Conservation (phyloP, 2,888 invertebrate genomes). For the Eueremaeus valkanovi region DNA sequence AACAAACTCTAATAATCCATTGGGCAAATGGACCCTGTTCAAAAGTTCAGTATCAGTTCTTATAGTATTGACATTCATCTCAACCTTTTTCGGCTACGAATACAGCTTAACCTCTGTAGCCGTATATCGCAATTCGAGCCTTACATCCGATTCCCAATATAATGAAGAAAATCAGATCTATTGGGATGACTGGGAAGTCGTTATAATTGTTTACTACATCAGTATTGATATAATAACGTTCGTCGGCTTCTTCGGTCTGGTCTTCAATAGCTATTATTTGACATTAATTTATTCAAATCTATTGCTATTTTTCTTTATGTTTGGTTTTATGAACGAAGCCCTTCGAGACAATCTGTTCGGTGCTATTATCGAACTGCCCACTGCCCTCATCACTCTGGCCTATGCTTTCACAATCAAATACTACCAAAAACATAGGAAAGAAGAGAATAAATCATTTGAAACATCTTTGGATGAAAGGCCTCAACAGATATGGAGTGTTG, state of each 20-base stretch:
- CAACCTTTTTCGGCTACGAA: not conserved
- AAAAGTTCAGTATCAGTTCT: not conserved
- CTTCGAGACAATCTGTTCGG: not conserved
- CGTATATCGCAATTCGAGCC: too few relatives aligned
- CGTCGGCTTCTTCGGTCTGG: not conserved
- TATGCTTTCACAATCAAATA: not conserved
- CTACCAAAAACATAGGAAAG: too few relatives aligned
- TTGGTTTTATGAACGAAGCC: not conserved
- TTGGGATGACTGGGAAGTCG: not conserved
- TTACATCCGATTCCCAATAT: not conserved
- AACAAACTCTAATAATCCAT: not conserved
- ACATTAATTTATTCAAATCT: not conserved
- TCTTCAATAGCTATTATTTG: not conserved
- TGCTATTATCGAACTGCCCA: not conserved
- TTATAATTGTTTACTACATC: not conserved
- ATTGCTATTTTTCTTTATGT: not conserved
- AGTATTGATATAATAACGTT: not conserved
- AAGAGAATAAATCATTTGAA: too few relatives aligned
- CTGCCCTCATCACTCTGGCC: not conserved
- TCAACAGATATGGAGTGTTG: too few relatives aligned
- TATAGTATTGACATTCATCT: not conserved
- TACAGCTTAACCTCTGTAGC: too few relatives aligned
- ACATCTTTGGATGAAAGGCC: too few relatives aligned
- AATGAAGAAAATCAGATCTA: not conserved
- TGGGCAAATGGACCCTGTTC: not conserved